Evolutionary conservation across 1,140 invertebrate genomes (phyloP), one percentile per base, ranked within the genome.

Genomic region (Littorina saxatilis): DNA sequence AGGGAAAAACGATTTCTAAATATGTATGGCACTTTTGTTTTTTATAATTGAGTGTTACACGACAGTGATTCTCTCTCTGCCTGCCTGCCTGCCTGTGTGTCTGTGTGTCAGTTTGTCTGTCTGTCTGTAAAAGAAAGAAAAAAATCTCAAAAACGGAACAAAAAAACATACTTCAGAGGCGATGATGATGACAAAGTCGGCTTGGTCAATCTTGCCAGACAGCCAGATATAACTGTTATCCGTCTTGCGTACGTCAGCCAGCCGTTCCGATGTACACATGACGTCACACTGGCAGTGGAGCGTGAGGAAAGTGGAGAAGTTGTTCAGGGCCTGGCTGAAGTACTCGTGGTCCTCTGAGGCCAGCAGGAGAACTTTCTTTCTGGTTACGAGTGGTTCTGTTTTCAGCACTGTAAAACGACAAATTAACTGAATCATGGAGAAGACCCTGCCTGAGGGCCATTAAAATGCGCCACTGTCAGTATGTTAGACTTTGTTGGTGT

Each of bases 231-330:
- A 77, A 32, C 27, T 77, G 47, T 58, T 77, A 15, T n/a, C 3
- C 17, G 72, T 79, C 61, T 63, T 63, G 20, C 78, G 61, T 4
- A 81, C 39, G 29, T 83, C 79, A 17, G 70, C n/a, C 1, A 79
- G 23, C 37, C 40, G 47, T 79, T 77, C 80, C 0, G 84, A 81
- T 27, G 84, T 81, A 79, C 80, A 85, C 20, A 78, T 81, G 2
- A 85, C 79, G 27, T 83, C 61, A 50, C 84, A 85, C 32, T 72
- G 70, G 55, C 81, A 85, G 47, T 85, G 79, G 20, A 35, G 29
- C 23, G 55, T 0, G 20, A 85, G 47, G 68, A 85, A 85, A 17
- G 47, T 37, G 20, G 81, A 81, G 29, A 85, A 78, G 17, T 58
- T 58, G 43, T 79, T 76, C 37, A 83, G 35, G 37, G 81, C 81